A percentile compares a stretch with the other conserved stretches of the same genome.
Conservation (phyloP, 1,140 invertebrate species). For the Sarcophaga peregrina region DNA sequence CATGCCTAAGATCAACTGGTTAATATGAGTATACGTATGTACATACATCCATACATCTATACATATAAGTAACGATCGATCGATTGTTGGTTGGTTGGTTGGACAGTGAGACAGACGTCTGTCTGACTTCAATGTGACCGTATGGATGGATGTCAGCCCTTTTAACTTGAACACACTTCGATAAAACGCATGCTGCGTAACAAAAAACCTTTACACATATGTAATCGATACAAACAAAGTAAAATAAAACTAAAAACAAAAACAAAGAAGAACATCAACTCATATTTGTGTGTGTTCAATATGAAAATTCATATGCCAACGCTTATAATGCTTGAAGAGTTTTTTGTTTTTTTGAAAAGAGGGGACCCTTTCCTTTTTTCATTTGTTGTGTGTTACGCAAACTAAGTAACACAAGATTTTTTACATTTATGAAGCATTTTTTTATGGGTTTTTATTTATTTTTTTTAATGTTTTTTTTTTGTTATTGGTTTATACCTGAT, state of each 20-base stretch:
- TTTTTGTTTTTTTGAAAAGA: background rate
- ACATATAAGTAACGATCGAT: background rate
- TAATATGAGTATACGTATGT: background rate
- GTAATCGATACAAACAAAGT: slow-evolving; percentile 33
- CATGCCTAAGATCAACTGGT: slow-evolving; percentile 31
- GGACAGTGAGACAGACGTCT: background rate
- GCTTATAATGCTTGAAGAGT: no score
- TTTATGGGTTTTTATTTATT: no score
- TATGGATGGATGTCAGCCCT: background rate
- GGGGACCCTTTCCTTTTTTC: slow-evolving; percentile 32
- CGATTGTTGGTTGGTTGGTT: background rate
- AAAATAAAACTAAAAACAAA: background rate
- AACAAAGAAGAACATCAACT: background rate
- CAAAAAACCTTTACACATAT: slow-evolving; percentile 30
- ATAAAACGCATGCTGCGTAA: slow-evolving; percentile 37
- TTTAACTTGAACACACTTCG: slow-evolving; percentile 36
- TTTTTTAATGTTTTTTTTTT: slow-evolving; percentile 15
- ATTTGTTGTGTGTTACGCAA: slow-evolving; percentile 37
- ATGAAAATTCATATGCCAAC: background rate
- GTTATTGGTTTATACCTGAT: slow-evolving; percentile 15
- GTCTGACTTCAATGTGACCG: background rate
- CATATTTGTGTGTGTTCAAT: background rate
- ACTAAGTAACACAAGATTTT: slow-evolving; percentile 40
- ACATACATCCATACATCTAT: no score
- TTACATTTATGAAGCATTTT: slow-evolving; percentile 31